Conservation (phyloP, 1,140 invertebrate species). For the Bombus vancouverensis region DNA sequence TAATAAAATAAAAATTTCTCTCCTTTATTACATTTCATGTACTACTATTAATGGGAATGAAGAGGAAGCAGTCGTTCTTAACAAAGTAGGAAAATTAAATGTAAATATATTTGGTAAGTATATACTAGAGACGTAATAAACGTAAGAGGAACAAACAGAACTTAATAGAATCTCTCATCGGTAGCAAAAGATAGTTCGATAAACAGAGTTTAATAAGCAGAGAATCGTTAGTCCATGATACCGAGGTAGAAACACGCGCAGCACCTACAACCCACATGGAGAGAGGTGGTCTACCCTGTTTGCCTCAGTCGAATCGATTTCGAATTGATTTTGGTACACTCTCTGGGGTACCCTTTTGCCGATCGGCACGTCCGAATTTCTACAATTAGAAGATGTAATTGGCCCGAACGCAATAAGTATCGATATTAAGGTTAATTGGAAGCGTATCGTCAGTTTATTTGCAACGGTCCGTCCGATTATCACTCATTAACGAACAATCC, state of each 20-base stretch:
- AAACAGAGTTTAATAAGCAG: neutral
- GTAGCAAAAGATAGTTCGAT: neutral
- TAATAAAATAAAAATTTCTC: neutral
- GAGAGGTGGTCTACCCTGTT: neutral
- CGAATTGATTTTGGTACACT: constrained; percentile 17
- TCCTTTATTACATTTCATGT: neutral
- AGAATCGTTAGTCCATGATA: constrained; percentile 1
- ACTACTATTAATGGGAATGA: neutral
- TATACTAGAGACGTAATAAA: neutral
- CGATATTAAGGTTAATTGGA: constrained; percentile 62
- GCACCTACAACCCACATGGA: too few species aligned
- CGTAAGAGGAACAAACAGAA: neutral
- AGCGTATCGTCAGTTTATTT: constrained; percentile 48
- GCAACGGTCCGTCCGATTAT: constrained; percentile 50
- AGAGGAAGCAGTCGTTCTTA: neutral
- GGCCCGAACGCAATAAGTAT: constrained; percentile 40
- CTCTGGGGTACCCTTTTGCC: neutral
- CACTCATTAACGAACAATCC: constrained; percentile 62
- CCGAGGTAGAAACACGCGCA: neutral
- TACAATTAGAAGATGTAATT: constrained; percentile 46
- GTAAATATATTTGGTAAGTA: neutral
- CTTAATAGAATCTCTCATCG: neutral
- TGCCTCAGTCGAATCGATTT: constrained; percentile 16
- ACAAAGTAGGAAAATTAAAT: neutral
- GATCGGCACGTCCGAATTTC: constrained; percentile 39